A percentile compares a stretch with the other conserved stretches of the same genome.
Conservation (phyloP, 92 coral and sea anemone genomes). For the Siderastrea radians region DNA sequence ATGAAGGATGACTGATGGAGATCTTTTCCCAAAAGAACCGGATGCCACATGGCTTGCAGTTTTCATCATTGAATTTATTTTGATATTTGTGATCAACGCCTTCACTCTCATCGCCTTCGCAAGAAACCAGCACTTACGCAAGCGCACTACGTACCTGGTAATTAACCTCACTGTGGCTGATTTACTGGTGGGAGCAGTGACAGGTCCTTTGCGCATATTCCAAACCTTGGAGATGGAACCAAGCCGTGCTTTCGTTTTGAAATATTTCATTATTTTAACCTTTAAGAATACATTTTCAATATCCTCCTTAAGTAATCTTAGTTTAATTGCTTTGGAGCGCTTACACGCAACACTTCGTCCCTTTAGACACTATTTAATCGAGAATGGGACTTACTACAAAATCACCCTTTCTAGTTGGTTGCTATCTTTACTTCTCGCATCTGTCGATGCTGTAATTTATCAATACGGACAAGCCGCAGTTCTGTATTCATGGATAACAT, state of each 20-base stretch:
- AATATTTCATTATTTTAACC: background rate
- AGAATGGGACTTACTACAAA: background rate
- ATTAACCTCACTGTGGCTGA: constrained; percentile 17
- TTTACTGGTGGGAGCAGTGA: background rate
- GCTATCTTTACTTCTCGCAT: background rate
- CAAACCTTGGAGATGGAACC: background rate
- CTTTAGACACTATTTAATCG: background rate
- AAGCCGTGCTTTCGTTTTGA: background rate
- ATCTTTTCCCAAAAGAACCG: background rate
- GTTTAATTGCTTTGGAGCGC: background rate
- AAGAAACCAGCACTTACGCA: constrained; percentile 13
- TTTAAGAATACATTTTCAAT: background rate
- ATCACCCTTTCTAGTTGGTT: background rate
- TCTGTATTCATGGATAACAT: background rate
- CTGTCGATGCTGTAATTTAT: background rate
- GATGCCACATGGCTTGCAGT: background rate
- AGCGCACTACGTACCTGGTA: constrained; percentile 19
- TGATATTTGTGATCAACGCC: constrained; percentile 1
- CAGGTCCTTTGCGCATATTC: background rate
- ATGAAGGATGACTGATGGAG: background rate
- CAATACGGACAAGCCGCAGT: background rate
- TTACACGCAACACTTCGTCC: constrained; percentile 6
- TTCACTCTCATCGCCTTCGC: background rate
- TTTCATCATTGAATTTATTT: background rate
- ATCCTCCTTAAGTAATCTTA: background rate